phyloP scores from a whole-genome alignment of 2,888 invertebrate genomes.

The Drosophila melanosoma region DNA sequence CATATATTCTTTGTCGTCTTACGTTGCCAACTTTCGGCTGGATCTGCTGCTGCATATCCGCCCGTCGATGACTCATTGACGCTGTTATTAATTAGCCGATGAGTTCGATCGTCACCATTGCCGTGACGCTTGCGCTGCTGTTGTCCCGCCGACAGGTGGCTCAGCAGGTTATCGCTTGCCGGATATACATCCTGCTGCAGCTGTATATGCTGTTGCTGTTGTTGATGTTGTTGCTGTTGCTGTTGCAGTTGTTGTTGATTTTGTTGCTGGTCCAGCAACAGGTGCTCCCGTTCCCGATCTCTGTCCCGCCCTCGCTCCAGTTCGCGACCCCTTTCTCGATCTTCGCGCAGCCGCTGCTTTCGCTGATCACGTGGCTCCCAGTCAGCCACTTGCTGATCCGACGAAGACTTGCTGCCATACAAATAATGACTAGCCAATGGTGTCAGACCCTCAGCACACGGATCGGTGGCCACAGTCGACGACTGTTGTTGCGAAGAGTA shows the following conservation, averaged over 20 bases:
- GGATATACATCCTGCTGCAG: slow-evolving; percentile 35
- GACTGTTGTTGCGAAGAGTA: slow-evolving; percentile 35
- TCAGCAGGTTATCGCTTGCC: slow-evolving; percentile 54
- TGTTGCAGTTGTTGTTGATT: slow-evolving; percentile 45
- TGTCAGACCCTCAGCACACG: slow-evolving; percentile 76
- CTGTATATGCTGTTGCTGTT: slow-evolving; percentile 49
- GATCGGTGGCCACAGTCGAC: slow-evolving; percentile 34
- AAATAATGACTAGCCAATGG: slow-evolving; percentile 79
- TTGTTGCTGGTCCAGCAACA: slow-evolving; percentile 56
- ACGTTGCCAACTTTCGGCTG: slow-evolving; percentile 92
- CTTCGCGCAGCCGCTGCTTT: slow-evolving; percentile 66
- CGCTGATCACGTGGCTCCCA: slow-evolving; percentile 78
- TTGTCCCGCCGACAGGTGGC: slow-evolving; percentile 38
- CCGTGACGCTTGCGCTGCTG: slow-evolving; percentile 54
- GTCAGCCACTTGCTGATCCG: slow-evolving; percentile 72
- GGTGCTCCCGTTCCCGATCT: slow-evolving; percentile 55
- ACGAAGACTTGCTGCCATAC: slow-evolving; percentile 78
- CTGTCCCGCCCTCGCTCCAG: slow-evolving; percentile 50
- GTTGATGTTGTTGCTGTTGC: slow-evolving; percentile 16
- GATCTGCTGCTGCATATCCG: slow-evolving; percentile 42
- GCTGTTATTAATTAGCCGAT: slow-evolving; percentile 87
- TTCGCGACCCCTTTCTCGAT: slow-evolving; percentile 65
- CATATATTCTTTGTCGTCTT: slow-evolving; percentile 64
- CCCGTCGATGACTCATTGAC: slow-evolving; percentile 37
- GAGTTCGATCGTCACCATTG: slow-evolving; percentile 87